Base-by-base conservation (phyloP, 2,888 invertebrate species). In the Xylophagus ater region DNA sequence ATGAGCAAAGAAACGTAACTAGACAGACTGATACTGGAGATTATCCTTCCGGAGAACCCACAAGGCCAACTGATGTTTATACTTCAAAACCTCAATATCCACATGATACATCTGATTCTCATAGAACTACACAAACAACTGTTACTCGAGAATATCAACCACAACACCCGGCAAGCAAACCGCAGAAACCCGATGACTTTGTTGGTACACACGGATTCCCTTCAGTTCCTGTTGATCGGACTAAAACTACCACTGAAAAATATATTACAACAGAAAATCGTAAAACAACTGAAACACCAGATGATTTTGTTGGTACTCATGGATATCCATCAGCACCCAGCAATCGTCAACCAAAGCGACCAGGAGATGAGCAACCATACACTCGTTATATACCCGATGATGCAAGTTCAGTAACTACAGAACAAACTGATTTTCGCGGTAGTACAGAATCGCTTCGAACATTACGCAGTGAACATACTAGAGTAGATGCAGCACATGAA, bases 401-500 rank as follows among this genome's bases (percentile, higher is more conserved):
- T 31, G 24, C 34, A 33, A 33, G 36, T 35, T 39, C 40, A 26
- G 20, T 33, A 4, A 48, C 43, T 6, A 51, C 48, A 3, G 48
- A 50, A 25, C 52, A 3, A 51, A 52, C 28, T 47, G 53, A 9
- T 51, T 53, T 43, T 39, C 57, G 43, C 51, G 51, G 9, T 57
- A 59, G 46, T 19, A 43, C 41, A 7, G 45, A 43, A 10, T 43
- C 47, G 4, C 33, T 32, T 4, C 38, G 43, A 12, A 23, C 39
- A 68, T 72, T 49, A 75, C 76, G 4, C 76, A 76, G 67, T 25
- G 74, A 76, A 49, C 76, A 65, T 48, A 64, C 66, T 4, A 70
- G 67, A 39, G 68, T 72, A 51, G 81, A 81, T 54, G 76, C 82
- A 1, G 73, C 80, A 2, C 84, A 84, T 53, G 77, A 81, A 48